A percentile compares a stretch with the other conserved stretches of the same genome.
Conservation (phyloP, 2,888 invertebrate genomes). For the Ectemnius lituratus region DNA sequence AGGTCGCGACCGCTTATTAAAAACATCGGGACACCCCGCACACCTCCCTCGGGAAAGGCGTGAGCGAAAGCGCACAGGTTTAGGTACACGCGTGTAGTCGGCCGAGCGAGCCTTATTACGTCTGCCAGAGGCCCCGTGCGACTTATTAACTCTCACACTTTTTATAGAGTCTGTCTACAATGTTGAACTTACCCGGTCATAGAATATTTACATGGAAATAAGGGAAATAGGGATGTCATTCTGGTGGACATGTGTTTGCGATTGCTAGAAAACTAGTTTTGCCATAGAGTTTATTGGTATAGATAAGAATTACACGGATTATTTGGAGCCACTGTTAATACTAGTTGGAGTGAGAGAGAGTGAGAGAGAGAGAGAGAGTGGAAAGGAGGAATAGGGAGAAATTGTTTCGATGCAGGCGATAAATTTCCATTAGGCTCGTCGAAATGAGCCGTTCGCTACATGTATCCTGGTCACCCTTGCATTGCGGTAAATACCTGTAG, state of each 20-base stretch:
- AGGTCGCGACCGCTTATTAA: slow-evolving; percentile 74
- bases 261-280: no score
- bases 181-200: no score
- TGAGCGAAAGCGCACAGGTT: slow-evolving; percentile 22
- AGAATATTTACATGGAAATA: no score
- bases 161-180: slow-evolving; percentile 28
- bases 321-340: no score
- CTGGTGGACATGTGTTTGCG: no score
- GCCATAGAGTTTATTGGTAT: no score
- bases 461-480: slow-evolving; percentile 38
- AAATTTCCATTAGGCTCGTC: slow-evolving; percentile 39
- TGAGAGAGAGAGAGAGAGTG: no score
- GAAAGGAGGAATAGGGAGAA: no score
- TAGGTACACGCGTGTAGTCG: slow-evolving; percentile 46
- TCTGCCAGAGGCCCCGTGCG: slow-evolving; percentile 42
- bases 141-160: slow-evolving; percentile 65
- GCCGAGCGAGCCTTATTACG: slow-evolving; percentile 67
- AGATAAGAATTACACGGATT: no score
- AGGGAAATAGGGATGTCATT: no score
- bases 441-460: slow-evolving; percentile 30
- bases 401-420: slow-evolving; percentile 26
- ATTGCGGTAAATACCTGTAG: slow-evolving; percentile 47
- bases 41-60: slow-evolving; percentile 20
- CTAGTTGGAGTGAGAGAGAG: no score
- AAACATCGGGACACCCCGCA: slow-evolving; percentile 64